Evolutionary conservation across 2,888 invertebrate species (phyloP).

Genomic region (Andrena hattorfiana): DNA sequence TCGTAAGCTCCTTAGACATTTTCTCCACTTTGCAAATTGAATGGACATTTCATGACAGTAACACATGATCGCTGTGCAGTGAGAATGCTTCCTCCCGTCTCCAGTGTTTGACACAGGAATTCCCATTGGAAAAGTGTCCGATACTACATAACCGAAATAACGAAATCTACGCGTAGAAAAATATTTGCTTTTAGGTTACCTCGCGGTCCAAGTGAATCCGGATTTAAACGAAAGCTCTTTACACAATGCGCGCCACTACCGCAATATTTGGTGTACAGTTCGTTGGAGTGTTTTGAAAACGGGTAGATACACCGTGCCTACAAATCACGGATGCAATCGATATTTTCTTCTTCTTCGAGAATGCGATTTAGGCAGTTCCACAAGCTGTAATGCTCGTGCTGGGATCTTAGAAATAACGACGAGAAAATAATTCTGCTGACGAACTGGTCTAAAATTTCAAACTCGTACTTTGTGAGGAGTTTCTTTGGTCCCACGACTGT

Average conservation of each 20-base stretch:
- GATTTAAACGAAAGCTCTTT: conserved; percentile 66
- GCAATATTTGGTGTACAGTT: conserved; percentile 61
- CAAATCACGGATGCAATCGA: conserved; percentile 25
- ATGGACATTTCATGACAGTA: background rate
- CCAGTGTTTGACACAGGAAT: background rate
- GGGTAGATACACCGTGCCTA: conserved; percentile 5
- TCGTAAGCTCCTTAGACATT: too few species aligned
- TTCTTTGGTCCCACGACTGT: too few species aligned
- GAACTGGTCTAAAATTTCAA: background rate
- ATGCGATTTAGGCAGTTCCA: background rate
- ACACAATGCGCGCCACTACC: conserved; percentile 42
- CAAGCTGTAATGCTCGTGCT: too few species aligned
- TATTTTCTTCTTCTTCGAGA: background rate
- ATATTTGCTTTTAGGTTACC: conserved; percentile 65
- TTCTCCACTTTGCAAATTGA: background rate
- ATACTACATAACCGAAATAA: conserved; percentile 6
- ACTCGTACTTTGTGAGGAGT: background rate
- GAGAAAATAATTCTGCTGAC: too few species aligned
- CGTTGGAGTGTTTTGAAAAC: conserved; percentile 28
- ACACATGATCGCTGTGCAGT: background rate
- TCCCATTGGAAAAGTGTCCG: conserved; percentile 3
- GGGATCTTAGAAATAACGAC: too few species aligned
- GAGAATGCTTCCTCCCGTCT: background rate
- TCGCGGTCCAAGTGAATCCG: conserved; percentile 50
- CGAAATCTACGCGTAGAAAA: conserved; percentile 62